Percentiles rank a stretch among this genome's conserved stretches.
These are phyloP conservation scores for Nesoenas mayeri DNA, from an alignment of 2,113 vertebrate genomes.

Conservation along the genomic window DNA sequence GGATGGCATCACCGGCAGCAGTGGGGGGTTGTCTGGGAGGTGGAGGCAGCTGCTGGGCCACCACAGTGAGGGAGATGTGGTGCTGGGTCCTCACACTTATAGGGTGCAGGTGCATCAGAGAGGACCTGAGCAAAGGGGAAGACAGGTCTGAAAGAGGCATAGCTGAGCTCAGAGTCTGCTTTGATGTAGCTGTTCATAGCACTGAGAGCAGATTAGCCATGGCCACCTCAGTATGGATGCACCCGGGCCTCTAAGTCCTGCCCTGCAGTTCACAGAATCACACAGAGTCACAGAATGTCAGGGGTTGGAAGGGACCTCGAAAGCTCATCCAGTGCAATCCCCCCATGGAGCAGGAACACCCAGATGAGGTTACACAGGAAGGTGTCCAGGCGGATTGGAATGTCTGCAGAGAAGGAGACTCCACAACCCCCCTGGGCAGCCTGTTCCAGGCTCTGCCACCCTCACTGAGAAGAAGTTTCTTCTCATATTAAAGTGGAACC, in stretches of 20 bases:
- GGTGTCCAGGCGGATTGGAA: too few relatives aligned
- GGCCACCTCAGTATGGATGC: not conserved
- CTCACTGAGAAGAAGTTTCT: too few relatives aligned
- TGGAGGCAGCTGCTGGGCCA: fast-evolving
- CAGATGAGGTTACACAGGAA: too few relatives aligned
- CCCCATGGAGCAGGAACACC: too few relatives aligned
- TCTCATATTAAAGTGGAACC: too few relatives aligned
- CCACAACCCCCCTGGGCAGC: too few relatives aligned
- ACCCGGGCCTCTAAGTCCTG: not conserved
- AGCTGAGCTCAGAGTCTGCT: not conserved
- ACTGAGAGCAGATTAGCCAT: not conserved
- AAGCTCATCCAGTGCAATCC: too few relatives aligned
- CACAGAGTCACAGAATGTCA: too few relatives aligned
- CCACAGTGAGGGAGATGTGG: fast-evolving
- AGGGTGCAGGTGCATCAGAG: fast-evolving
- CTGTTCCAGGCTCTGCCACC: too few relatives aligned
- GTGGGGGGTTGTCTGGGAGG: not conserved
- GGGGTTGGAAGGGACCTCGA: too few relatives aligned
- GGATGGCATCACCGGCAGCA: not conserved
- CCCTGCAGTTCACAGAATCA: not conserved
- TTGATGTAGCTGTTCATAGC: not conserved
- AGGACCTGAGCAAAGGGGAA: not conserved
- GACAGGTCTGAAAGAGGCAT: not conserved
- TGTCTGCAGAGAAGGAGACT: too few relatives aligned
- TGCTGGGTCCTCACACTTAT: not conserved